Base-by-base conservation (phyloP, 2,888 invertebrate species). In the Ophioninae sp. region DNA sequence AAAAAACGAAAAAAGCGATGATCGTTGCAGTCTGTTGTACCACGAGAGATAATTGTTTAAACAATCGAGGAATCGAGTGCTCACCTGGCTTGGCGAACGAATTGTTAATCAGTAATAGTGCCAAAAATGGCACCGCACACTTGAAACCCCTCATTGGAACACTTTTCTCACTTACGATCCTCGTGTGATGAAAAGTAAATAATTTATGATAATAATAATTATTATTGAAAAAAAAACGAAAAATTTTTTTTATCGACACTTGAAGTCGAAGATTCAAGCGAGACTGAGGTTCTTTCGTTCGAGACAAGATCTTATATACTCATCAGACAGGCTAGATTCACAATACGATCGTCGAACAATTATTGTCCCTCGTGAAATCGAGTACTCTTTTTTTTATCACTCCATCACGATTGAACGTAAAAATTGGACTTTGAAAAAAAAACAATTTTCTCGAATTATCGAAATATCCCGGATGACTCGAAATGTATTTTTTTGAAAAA, bases 271-370 rank as follows among this genome's bases (percentile, higher is more conserved):
- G 88, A 89, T 87, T 87, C 88, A 87, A 89, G 88, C 84, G 63
- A 88, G 89, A 92, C 91, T 92, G 91, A 88, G 85, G 65, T 30
- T 86, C 88, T 89, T 87, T 82, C 74, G 82, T 79, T 87, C 83
- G 86, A 85, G 85, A 85, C 89, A 90, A 88, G 88, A 91, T 90
- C 92, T 92, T 92, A 90, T 92, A 92, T 92, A 92, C 89, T 88
- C 86, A 81, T 83, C 85, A 84, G 84, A 39, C 73, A 20, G 68
- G 67, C 86, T 83, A 84, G 81, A 83, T 84, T 85, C 85, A 44
- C 73, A 73, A 67, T 69, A 76, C 85, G 88, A 83, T 84, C 85
- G 88, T 85, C 81, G 88, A 77, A 76, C 75, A 89, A 89, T 87
- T 85, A 90, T 89, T 91, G 89, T 87, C 88, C 86, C 77, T 80